Evolutionary conservation across 2,888 invertebrate genomes (phyloP).

Genomic region (Eilema griseolum): DNA sequence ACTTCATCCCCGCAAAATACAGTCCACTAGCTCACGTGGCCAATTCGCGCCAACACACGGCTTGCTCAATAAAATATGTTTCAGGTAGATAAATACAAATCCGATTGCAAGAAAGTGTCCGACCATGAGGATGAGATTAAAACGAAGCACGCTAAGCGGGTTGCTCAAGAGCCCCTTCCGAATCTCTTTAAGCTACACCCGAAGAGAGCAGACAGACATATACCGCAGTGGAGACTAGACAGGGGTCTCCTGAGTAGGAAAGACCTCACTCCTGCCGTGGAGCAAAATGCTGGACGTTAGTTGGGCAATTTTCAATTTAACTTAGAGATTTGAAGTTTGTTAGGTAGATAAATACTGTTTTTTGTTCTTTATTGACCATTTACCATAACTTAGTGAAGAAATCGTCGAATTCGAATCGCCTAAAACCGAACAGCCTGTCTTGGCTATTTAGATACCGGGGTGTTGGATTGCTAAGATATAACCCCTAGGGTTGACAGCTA

Average conservation of each 20-base stretch:
- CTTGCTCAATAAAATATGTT: neutral
- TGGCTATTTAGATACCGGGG: too few relatives aligned
- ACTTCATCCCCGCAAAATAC: too few relatives aligned
- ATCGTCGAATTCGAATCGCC: too few relatives aligned
- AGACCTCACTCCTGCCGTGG: conserved; percentile 60
- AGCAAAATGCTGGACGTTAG: conserved; percentile 56
- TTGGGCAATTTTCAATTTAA: neutral
- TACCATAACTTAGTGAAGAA: too few relatives aligned
- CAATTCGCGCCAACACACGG: too few relatives aligned
- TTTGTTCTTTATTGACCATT: too few relatives aligned
- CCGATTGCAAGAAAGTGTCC: conserved; percentile 53
- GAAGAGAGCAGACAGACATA: neutral
- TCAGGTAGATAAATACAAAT: conserved; percentile 55
- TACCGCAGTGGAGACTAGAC: conserved; percentile 40
- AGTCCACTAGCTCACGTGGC: too few relatives aligned
- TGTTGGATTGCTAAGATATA: too few relatives aligned
- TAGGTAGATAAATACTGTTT: too few relatives aligned
- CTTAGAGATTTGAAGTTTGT: too few relatives aligned
- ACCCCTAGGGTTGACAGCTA: too few relatives aligned
- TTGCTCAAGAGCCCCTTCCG: conserved; percentile 56
- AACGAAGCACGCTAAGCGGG: conserved; percentile 58
- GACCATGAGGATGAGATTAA: conserved; percentile 60
- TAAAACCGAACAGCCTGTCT: too few relatives aligned
- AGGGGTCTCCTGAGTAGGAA: conserved; percentile 54
- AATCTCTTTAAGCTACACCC: conserved; percentile 61